These are phyloP conservation scores for Odontothrips loti DNA, from an alignment of 2,888 invertebrate genomes.

Conservation along the genomic window DNA sequence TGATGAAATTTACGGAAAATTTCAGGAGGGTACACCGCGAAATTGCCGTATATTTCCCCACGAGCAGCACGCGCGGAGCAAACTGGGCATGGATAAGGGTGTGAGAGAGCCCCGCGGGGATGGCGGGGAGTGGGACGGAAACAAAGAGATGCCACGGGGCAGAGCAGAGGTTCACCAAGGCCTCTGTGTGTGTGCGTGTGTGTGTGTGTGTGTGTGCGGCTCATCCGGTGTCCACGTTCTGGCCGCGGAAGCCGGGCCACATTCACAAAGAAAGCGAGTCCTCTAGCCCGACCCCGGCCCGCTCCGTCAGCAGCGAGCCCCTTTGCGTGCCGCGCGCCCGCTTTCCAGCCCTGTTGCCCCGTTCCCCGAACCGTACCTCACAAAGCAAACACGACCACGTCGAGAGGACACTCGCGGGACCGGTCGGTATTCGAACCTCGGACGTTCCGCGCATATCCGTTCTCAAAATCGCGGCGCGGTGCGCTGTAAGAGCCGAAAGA, in stretches of 20 bases:
- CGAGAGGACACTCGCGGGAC: no score
- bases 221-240: conserved; percentile 7
- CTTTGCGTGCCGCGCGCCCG: no score
- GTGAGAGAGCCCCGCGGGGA: background rate
- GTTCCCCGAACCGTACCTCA: no score
- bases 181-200: background rate
- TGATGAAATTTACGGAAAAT: no score
- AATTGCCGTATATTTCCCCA: no score
- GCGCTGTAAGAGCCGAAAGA: no score
- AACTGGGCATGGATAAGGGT: background rate
- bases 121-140: background rate
- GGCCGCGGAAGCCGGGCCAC: background rate
- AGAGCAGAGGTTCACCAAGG: background rate
- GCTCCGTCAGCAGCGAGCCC: background rate
- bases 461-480: no score
- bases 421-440: no score
- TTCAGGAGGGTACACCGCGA: no score
- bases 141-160: no score
- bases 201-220: background rate
- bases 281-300: background rate
- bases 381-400: no score
- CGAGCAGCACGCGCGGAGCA: background rate
- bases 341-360: background rate
- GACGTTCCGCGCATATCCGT: no score
- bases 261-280: background rate